phyloP scores from a whole-genome alignment of 2,113 vertebrate species.

The Calonectris borealis region DNA sequence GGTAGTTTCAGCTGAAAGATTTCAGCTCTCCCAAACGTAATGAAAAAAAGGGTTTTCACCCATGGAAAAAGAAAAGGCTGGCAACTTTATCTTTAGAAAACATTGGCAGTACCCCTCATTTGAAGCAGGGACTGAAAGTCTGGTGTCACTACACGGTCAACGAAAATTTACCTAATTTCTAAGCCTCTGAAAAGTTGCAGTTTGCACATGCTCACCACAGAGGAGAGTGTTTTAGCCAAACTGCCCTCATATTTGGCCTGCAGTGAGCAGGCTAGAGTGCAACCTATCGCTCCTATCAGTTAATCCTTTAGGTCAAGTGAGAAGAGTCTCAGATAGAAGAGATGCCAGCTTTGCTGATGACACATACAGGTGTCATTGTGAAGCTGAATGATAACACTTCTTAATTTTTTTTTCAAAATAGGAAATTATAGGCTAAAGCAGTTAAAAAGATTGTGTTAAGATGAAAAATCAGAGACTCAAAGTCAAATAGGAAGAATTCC shows the following conservation, averaged over 20 bases:
- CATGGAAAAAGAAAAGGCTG: neutral
- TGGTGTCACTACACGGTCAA: neutral
- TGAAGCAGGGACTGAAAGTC: neutral
- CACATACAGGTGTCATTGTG: neutral
- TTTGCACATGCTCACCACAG: neutral
- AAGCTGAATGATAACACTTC: neutral
- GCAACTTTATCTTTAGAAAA: neutral
- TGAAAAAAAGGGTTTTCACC: neutral
- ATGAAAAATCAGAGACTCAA: neutral
- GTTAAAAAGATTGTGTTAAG: neutral
- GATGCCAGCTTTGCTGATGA: neutral
- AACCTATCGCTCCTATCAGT: neutral
- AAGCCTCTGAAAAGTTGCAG: neutral
- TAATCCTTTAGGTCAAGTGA: neutral
- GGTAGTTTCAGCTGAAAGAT: neutral
- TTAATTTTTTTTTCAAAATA: neutral
- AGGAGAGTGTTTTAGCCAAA: neutral
- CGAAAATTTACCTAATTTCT: neutral
- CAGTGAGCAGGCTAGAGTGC: neutral
- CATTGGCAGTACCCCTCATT: neutral
- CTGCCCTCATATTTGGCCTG: neutral
- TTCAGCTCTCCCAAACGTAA: neutral
- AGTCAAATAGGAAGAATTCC: constrained; percentile 2
- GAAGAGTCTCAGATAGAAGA: neutral
- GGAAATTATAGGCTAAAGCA: neutral